A percentile compares a stretch with the other conserved stretches of the same genome.
phyloP scores from a whole-genome alignment of 2,888 invertebrate genomes.

The Catocala sponsa region DNA sequence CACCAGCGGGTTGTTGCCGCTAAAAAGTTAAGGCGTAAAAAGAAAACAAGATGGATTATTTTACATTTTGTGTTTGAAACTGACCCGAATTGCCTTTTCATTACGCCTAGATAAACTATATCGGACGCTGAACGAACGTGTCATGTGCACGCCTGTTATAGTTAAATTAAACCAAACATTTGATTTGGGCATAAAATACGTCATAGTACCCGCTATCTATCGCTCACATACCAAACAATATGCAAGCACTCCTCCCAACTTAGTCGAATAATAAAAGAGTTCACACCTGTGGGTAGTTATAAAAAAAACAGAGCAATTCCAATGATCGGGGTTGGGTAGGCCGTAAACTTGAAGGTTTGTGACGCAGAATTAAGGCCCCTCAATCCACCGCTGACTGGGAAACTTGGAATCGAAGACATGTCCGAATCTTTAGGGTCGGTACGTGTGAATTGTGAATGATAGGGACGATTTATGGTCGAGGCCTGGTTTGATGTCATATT shows the following conservation, averaged over 20 bases:
- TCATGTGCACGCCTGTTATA: no score
- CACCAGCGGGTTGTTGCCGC: no score
- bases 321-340: constrained; percentile 34
- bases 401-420: constrained; percentile 36
- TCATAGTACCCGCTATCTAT: no score
- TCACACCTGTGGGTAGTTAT: constrained; percentile 35
- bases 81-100: no score
- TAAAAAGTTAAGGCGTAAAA: no score
- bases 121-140: no score
- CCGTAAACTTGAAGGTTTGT: constrained; percentile 33
- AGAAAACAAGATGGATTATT: no score
- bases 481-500: constrained; percentile 6
- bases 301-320: constrained; percentile 48
- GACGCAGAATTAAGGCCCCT: constrained; percentile 7
- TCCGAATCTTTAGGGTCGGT: constrained; percentile 33
- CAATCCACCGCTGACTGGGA: constrained; percentile 11
- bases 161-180: no score
- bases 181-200: no score
- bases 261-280: constrained; percentile 15
- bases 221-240: no score
- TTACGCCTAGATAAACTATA: no score
- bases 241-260: not conserved
- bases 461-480: constrained; percentile 29
- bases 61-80: no score
- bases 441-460: constrained; percentile 47